Percentiles rank a stretch among this genome's conserved stretches.
Evolutionary conservation across 1,140 invertebrate species (phyloP).

Genomic region (Agraylea sexmaculata): DNA sequence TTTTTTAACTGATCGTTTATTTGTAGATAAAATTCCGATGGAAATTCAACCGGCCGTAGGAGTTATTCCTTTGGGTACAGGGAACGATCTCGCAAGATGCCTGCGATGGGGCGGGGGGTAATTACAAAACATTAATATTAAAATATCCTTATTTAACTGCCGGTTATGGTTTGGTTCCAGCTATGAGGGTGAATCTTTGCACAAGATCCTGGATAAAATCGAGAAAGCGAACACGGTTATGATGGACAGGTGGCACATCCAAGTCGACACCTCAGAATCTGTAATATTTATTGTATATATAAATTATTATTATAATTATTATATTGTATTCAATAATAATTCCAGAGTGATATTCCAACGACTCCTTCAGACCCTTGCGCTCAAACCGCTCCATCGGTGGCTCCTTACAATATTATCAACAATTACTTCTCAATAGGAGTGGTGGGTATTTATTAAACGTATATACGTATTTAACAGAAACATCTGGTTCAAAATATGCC

Average conservation of each 20-base stretch:
- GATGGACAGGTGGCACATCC: constrained; percentile 93
- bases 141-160: not conserved
- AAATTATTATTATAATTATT: not conserved
- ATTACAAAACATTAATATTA: constrained; percentile 12
- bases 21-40: constrained; percentile 82
- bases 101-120: constrained; percentile 85
- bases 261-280: constrained; percentile 53
- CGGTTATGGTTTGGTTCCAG: constrained; percentile 26
- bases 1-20: constrained; percentile 13
- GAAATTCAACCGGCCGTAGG: constrained; percentile 78
- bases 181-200: constrained; percentile 85
- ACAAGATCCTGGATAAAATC: constrained; percentile 81
- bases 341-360: constrained; percentile 18
- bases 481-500: too few species aligned
- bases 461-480: constrained; percentile 4
- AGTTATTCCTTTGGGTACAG: constrained; percentile 89
- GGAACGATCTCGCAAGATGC: constrained; percentile 90
- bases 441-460: constrained; percentile 44
- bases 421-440: constrained; percentile 97
- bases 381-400: constrained; percentile 51
- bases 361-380: constrained; percentile 38
- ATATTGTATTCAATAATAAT: too few species aligned
- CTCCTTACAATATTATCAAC: constrained; percentile 95
- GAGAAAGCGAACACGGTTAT: constrained; percentile 65
- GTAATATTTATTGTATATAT: constrained; percentile 23